phyloP scores from a whole-genome alignment of 2,113 vertebrate genomes.

The Cathartes aura region DNA sequence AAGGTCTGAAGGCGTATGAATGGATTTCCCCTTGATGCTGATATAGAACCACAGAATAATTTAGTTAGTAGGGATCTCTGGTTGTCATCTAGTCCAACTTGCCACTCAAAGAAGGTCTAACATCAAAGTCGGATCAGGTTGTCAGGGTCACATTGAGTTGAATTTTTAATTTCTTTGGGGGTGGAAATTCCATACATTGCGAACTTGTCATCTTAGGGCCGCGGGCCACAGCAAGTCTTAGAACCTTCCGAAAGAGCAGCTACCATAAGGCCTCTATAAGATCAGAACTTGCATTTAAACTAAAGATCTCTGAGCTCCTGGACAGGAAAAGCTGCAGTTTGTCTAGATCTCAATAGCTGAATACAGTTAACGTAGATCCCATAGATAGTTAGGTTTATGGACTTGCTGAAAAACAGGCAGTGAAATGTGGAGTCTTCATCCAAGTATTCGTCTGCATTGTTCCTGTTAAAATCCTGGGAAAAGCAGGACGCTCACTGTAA shows the following conservation, averaged over 20 bases:
- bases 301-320: not conserved
- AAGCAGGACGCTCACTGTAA: not conserved
- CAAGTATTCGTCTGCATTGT: not conserved
- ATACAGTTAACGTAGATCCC: not conserved
- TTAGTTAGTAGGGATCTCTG: not conserved
- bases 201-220: not conserved
- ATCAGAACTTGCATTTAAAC: not conserved
- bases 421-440: not conserved
- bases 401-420: not conserved
- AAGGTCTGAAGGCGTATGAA: not conserved
- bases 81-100: not conserved
- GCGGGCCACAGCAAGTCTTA: not conserved
- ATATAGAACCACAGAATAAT: not conserved
- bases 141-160: not conserved
- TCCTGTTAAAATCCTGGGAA: not conserved
- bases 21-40: not conserved
- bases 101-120: not conserved
- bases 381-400: not conserved
- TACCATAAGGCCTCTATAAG: accelerated
- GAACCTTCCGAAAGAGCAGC: not conserved
- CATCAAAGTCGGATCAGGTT: not conserved
- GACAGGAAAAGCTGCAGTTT: not conserved
- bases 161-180: not conserved
- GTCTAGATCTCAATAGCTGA: not conserved
- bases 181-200: not conserved